These are phyloP conservation scores for Caenorhabditis sp. DNA, from an alignment of 2,888 invertebrate species.

Conservation along the genomic window DNA sequence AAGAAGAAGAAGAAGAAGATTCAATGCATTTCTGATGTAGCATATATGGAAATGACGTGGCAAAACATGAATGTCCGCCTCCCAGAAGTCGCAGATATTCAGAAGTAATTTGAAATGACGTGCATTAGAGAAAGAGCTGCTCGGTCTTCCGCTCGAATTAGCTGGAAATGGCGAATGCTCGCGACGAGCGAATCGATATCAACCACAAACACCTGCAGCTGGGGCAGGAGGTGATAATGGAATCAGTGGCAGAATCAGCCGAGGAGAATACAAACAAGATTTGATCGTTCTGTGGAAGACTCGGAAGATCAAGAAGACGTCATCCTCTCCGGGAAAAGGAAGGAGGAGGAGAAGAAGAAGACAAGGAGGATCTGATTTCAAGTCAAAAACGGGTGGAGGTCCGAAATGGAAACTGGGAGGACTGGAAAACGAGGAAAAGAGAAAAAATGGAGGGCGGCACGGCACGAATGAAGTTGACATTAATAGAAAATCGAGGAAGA, in stretches of 20 bases:
- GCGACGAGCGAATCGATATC: conserved; percentile 25
- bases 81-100: not conserved
- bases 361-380: conserved; percentile 45
- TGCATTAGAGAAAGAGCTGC: conserved; percentile 32
- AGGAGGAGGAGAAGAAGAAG: conserved; percentile 14
- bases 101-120: conserved; percentile 51
- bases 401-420: not conserved
- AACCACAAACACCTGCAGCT: conserved; percentile 35
- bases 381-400: conserved; percentile 43
- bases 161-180: conserved; percentile 21
- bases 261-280: too few species aligned
- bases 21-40: conserved; percentile 34
- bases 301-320: conserved; percentile 15
- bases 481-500: conserved; percentile 64
- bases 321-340: too few species aligned
- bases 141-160: conserved; percentile 62
- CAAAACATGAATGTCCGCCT: not conserved
- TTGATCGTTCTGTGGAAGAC: conserved; percentile 38
- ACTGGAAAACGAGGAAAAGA: conserved; percentile 7
- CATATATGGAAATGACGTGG: not conserved
- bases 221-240: conserved; percentile 3
- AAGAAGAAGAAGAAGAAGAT: too few species aligned
- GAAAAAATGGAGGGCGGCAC: conserved; percentile 12
- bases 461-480: conserved; percentile 67
- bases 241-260: too few species aligned